These are phyloP conservation scores for Oryzias melastigma DNA, from an alignment of 2,113 vertebrate species.

Conservation along the genomic window DNA sequence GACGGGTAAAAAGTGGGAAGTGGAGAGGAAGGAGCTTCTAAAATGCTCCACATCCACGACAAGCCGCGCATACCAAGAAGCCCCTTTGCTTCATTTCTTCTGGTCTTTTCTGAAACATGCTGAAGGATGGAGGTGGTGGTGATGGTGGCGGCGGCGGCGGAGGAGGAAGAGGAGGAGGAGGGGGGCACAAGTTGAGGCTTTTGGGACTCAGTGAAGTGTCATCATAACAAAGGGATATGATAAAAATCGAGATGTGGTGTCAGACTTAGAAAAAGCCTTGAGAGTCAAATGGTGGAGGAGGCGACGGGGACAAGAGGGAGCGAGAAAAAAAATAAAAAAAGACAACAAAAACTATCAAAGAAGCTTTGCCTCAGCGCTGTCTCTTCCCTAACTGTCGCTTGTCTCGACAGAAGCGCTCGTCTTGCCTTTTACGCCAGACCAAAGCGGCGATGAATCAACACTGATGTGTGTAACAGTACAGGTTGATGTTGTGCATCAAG, in stretches of 20 bases:
- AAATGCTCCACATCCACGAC: constrained; percentile 70
- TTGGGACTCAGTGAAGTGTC: constrained; percentile 61
- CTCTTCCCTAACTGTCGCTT: constrained; percentile 62
- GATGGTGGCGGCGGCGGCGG: background rate
- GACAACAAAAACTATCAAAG: constrained; percentile 66
- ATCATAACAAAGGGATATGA: constrained; percentile 60
- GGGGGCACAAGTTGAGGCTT: constrained; percentile 41
- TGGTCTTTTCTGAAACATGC: constrained; percentile 54
- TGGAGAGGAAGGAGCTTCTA: constrained; percentile 49
- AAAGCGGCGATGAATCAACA: constrained; percentile 62
- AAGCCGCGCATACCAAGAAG: constrained; percentile 70
- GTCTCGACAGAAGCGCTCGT: constrained; percentile 58
- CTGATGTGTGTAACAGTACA: constrained; percentile 56
- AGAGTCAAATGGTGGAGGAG: constrained; percentile 62
- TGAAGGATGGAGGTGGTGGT: constrained; percentile 50
- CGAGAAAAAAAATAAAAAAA: background rate
- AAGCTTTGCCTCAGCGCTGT: constrained; percentile 40
- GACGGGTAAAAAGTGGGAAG: constrained; percentile 38
- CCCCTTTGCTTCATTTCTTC: constrained; percentile 54
- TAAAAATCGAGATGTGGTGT: constrained; percentile 47
- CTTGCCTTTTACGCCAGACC: constrained; percentile 61
- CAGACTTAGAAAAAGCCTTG: constrained; percentile 52
- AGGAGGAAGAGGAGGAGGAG: background rate
- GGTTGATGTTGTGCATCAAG: constrained; percentile 57
- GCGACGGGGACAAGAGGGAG: constrained; percentile 31